Conservation (phyloP, 2,888 invertebrate genomes). For the Scaptomyza cyrtandrae region DNA sequence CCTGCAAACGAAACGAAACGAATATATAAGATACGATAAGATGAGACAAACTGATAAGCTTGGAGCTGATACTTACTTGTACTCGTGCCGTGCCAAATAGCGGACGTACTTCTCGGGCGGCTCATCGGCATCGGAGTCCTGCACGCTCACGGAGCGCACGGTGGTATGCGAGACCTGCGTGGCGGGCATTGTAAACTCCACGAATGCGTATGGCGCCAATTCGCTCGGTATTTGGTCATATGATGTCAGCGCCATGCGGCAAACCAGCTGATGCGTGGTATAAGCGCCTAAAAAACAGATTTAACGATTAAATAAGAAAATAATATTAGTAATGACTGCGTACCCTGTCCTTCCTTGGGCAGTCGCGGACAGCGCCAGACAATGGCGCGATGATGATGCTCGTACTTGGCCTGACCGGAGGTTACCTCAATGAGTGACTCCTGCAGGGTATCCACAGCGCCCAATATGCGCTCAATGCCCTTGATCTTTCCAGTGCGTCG, state of each 20-base stretch:
- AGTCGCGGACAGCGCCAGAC: slow-evolving; percentile 99
- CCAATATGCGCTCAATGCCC: slow-evolving; percentile 95
- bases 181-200: slow-evolving; percentile 99
- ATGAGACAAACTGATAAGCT: not conserved
- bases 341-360: slow-evolving; percentile 99
- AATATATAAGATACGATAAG: not conserved
- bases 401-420: slow-evolving; percentile 98
- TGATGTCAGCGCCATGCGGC: slow-evolving; percentile 96
- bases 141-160: slow-evolving; percentile 96
- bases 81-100: slow-evolving; percentile 97
- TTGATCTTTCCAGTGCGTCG: slow-evolving; percentile 95
- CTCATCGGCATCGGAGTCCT: slow-evolving; percentile 92
- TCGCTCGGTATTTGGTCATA: slow-evolving; percentile 98
- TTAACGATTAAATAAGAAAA: slow-evolving; percentile 32
- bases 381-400: slow-evolving; percentile 98
- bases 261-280: slow-evolving; percentile 97
- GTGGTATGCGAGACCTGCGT: slow-evolving; percentile 98
- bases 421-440: slow-evolving; percentile 97
- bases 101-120: slow-evolving; percentile 99
- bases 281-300: slow-evolving; percentile 91
- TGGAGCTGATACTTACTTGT: slow-evolving; percentile 87
- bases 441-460: slow-evolving; percentile 95
- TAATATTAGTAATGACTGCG: slow-evolving; percentile 9
- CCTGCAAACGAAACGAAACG: slow-evolving; percentile 84
- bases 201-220: slow-evolving; percentile 93